Evolutionary conservation across 2,888 invertebrate species (phyloP).

Genomic region (Seira sanloemensis): DNA sequence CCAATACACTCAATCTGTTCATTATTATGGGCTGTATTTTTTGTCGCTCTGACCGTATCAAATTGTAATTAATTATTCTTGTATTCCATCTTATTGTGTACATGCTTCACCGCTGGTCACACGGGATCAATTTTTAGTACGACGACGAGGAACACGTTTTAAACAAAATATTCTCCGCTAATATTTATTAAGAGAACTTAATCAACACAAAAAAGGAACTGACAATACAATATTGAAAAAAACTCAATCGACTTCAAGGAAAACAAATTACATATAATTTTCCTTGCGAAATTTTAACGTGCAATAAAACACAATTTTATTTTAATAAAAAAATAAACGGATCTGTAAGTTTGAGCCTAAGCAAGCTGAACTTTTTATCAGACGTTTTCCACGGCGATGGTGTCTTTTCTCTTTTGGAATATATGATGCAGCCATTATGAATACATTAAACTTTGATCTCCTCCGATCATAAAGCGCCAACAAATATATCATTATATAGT

Average conservation of each 20-base stretch:
- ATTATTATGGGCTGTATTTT: neutral
- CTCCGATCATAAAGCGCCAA: slow-evolving; percentile 9
- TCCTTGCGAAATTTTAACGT: neutral
- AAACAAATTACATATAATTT: neutral
- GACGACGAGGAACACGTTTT: neutral
- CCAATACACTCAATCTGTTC: neutral
- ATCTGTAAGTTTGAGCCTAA: neutral
- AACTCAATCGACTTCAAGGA: neutral
- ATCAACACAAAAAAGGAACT: slow-evolving; percentile 1
- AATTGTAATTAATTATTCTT: neutral
- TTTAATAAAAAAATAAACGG: neutral
- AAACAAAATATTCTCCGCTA: too few species aligned
- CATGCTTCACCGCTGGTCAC: slow-evolving; percentile 17
- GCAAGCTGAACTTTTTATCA: neutral
- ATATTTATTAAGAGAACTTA: slow-evolving; percentile 7
- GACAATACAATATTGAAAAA: neutral
- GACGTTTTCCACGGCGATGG: neutral
- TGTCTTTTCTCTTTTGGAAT: neutral
- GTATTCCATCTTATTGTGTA: slow-evolving; percentile 2
- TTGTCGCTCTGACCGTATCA: neutral
- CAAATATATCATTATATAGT: too few species aligned
- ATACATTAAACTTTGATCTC: neutral
- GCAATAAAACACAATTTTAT: neutral
- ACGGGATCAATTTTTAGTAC: slow-evolving; percentile 14
- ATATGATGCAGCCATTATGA: neutral